phyloP scores from a whole-genome alignment of 2,797 vertebrate genomes.

The Ficedula albicollis region DNA sequence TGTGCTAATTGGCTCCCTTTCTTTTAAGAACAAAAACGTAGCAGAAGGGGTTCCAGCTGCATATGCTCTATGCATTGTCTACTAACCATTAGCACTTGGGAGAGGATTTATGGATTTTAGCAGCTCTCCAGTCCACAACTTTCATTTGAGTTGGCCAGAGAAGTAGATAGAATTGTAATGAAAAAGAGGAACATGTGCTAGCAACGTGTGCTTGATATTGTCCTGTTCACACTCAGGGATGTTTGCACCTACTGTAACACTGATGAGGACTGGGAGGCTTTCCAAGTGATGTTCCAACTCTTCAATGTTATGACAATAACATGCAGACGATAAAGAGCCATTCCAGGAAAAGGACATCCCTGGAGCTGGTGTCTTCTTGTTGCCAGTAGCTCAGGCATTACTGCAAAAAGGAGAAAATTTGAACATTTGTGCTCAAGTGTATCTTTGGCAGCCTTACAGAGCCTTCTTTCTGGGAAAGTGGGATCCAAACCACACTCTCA shows the following conservation, averaged over 20 bases:
- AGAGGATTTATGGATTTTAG: constrained; percentile 64
- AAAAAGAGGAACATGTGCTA: constrained; percentile 25
- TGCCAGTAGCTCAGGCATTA: neutral
- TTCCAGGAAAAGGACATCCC: neutral
- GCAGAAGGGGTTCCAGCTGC: constrained; percentile 50
- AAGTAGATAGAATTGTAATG: constrained; percentile 30
- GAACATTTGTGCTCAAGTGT: neutral
- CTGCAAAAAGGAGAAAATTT: neutral
- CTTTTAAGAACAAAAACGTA: constrained; percentile 61
- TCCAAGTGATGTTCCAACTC: neutral
- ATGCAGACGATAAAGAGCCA: neutral
- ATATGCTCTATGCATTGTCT: neutral
- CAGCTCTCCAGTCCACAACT: constrained; percentile 52
- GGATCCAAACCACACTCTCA: neutral
- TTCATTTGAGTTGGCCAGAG: constrained; percentile 34
- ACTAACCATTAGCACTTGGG: constrained; percentile 47
- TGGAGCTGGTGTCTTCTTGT: neutral
- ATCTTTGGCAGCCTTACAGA: neutral
- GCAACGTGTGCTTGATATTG: neutral
- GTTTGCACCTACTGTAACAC: neutral
- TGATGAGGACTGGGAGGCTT: neutral
- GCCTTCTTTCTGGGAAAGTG: neutral
- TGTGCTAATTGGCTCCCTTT: constrained; percentile 56
- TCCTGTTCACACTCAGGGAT: neutral
- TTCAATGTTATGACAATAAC: neutral